Evolutionary conservation across 2,888 invertebrate genomes (phyloP), one percentile per base, ranked within the genome.

Genomic region (Stenichneumon culpator): DNA sequence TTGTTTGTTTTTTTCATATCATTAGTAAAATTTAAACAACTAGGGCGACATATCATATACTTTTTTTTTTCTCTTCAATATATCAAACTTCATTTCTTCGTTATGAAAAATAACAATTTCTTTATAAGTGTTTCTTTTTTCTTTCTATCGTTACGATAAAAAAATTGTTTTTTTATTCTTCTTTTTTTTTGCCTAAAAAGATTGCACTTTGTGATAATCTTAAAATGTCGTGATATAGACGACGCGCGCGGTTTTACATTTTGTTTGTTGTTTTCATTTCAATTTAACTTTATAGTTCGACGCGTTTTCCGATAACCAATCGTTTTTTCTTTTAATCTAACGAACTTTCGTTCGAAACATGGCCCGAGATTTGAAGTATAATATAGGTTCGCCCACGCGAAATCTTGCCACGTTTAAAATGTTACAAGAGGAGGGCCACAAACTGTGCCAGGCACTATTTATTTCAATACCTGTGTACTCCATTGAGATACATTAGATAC

Each of bases 361-460:
- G 67, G 63, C 69, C 65, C 44, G 50, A 75, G 50, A 82, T 63
- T 39, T 47, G 32, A 52, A 69, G 32, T 63, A 5, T 28, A n/a
- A 63, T 67, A 14, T 57, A 32, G 19, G 79, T 72, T 75, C 79
- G 73, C 73, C 39, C 50, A 22, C 25, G 57, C 57, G 57, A 57
- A 65, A 54, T 54, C 67, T 81, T 57, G 67, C 73, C 69, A 70
- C 82, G 69, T 86, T 79, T 85, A 88, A 86, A 87, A 88, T 89
- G 89, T 87, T 89, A 89, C 88, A 90, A 92, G 90, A 93, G 91
- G 91, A 93, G 93, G 93, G 93, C 94, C 93, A 93, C 94, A 92
- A 93, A 92, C 90, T 93, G 94, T 94, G 93, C 93, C 93, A 94
- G 94, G 94, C 94, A 94, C 94, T 93, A 93, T 93, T 93, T 92